Base-by-base conservation (phyloP, 2,797 vertebrate species). In the Hippocampus kuda region DNA sequence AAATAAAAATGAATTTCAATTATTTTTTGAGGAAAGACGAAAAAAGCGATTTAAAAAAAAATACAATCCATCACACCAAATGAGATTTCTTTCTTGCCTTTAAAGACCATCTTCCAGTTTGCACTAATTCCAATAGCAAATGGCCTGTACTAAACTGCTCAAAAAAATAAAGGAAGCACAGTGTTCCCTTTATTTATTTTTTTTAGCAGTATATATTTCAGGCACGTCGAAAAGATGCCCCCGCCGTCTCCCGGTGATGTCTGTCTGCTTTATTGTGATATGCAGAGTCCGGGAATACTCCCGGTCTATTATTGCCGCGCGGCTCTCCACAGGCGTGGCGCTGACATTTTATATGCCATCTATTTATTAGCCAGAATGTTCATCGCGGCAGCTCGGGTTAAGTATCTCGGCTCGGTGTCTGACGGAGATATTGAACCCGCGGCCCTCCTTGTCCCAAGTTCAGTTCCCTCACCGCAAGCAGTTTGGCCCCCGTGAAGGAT, bases 401-500 rank as follows among this genome's bases (percentile, higher is more conserved):
- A 92, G 88, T 90, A 89, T 87, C 83, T 85, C 83, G 26, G 86
- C 87, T 86, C 82, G 74, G 86, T 87, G 86, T 90, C 85, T 89
- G 88, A 85, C 87, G 85, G 77, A 87, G 87, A 90, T 90, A 89
- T 87, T 90, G 86, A 91, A 91, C 89, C 86, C 80, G 78, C 78
- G 86, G 89, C 88, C 88, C 85, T 90, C 84, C 63, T 89, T 83
- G 86, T 88, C 85, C 89, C 86, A 86, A 89, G 89, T 89, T 89
- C 89, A 91, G 87, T 87, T 90, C 88, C 88, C 88, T 88, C 88
- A 90, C 90, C 91, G 84, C 88, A 91, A 89, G 84, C 86, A 87
- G 88, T 87, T 89, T 90, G 88, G 63, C 81, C 86, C 84, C 84
- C 84, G 81, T 83, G 85, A 90, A 90, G 87, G 85, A 91, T 88